Conservation (phyloP, 2,113 vertebrate genomes). For the Meriones unguiculatus region DNA sequence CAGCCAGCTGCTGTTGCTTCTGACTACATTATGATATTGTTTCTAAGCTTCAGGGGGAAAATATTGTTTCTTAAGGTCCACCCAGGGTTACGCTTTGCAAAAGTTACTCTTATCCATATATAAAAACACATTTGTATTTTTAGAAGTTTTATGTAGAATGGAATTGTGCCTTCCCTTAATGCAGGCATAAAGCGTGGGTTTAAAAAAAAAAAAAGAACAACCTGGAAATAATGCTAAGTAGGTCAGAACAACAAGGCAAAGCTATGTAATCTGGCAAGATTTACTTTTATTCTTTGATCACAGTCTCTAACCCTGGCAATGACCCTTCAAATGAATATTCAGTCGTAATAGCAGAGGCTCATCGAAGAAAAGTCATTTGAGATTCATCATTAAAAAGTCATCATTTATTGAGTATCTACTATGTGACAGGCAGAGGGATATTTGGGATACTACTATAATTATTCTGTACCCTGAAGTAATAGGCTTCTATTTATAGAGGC, state of each 20-base stretch:
- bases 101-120: constrained; percentile 37
- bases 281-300: constrained; percentile 6
- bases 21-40: background rate
- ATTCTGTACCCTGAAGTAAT: constrained; percentile 58
- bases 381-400: constrained; percentile 40
- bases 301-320: constrained; percentile 24
- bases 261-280: background rate
- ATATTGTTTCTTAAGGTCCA: background rate
- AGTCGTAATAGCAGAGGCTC: background rate
- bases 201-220: background rate
- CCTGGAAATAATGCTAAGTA: constrained; percentile 23
- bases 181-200: constrained; percentile 15
- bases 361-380: constrained; percentile 53
- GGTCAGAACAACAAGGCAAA: constrained; percentile 31
- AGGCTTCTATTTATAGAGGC: constrained; percentile 65
- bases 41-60: constrained; percentile 42
- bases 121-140: background rate
- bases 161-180: constrained; percentile 49
- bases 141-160: background rate
- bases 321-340: constrained; percentile 57
- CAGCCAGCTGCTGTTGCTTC: background rate
- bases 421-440: constrained; percentile 18
- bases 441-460: constrained; percentile 54
- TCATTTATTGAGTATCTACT: constrained; percentile 73
- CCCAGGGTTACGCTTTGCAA: constrained; percentile 47